These are phyloP conservation scores for Vollenhovia emeryi DNA, from an alignment of 1,140 invertebrate genomes.

Conservation along the genomic window DNA sequence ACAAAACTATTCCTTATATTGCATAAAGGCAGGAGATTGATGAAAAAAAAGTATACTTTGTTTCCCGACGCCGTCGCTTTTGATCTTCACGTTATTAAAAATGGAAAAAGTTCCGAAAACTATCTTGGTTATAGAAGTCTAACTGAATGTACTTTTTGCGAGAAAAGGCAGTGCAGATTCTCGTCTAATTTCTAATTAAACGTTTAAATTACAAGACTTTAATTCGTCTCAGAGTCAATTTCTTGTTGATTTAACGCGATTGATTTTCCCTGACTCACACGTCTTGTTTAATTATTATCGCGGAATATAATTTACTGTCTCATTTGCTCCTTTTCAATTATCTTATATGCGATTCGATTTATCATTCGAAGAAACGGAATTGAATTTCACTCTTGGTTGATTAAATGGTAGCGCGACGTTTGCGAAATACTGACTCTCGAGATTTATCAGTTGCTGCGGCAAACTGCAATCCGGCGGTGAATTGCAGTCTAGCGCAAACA, in stretches of 20 bases:
- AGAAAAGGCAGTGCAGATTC: background rate
- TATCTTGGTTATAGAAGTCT: slow-evolving; percentile 73
- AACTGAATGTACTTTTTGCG: slow-evolving; percentile 49
- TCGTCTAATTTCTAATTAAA: background rate
- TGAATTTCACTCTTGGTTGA: background rate
- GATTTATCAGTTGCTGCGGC: slow-evolving; percentile 64
- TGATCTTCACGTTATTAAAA: slow-evolving; percentile 72
- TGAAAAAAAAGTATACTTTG: slow-evolving; percentile 19
- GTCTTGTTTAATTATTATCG: slow-evolving; percentile 3
- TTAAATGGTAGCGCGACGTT: background rate
- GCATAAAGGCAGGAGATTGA: background rate
- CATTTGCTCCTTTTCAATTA: background rate
- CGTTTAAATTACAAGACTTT: background rate
- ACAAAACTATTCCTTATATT: slow-evolving; percentile 16
- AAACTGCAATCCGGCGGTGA: slow-evolving; percentile 56
- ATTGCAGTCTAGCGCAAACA: slow-evolving; percentile 63
- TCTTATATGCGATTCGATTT: background rate
- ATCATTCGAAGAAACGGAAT: background rate
- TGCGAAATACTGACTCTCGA: slow-evolving; percentile 29
- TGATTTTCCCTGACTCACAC: background rate
- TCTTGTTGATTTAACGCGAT: background rate
- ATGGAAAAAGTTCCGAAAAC: slow-evolving; percentile 60
- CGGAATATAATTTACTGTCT: background rate
- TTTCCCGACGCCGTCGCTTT: slow-evolving; percentile 14
- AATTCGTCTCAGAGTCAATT: background rate